phyloP scores from a whole-genome alignment of 2,113 vertebrate species.

The Solea solea region DNA sequence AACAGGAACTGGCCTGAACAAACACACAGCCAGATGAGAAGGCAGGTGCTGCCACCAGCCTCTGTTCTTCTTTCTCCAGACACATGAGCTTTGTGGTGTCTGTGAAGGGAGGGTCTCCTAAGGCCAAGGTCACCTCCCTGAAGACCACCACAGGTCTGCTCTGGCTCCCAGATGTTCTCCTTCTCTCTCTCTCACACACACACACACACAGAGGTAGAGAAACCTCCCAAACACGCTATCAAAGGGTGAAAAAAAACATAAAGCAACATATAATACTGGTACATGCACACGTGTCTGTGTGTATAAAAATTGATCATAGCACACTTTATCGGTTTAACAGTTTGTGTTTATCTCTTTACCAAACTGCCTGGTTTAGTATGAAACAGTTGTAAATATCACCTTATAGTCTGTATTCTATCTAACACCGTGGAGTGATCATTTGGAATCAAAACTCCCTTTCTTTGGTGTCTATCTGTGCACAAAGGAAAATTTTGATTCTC shows the following conservation, averaged over 20 bases:
- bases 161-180: slow-evolving; percentile 85
- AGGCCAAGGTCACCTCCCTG: slow-evolving; percentile 82
- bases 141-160: slow-evolving; percentile 84
- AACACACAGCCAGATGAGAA: slow-evolving; percentile 80
- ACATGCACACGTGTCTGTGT: slow-evolving; percentile 77
- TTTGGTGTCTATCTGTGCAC: no score
- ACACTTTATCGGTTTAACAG: slow-evolving; percentile 3
- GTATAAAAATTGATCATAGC: slow-evolving; percentile 12
- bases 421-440: no score
- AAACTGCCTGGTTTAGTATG: slow-evolving; percentile 11
- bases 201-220: slow-evolving; percentile 3
- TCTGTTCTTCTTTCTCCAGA: slow-evolving; percentile 60
- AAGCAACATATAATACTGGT: slow-evolving; percentile 72
- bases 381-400: slow-evolving; percentile 6
- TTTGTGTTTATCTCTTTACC: background rate
- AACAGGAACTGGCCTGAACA: slow-evolving; percentile 82
- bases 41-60: slow-evolving; percentile 82
- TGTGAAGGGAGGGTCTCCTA: slow-evolving; percentile 80
- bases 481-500: no score
- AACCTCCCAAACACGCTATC: slow-evolving; percentile 60
- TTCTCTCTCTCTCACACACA: slow-evolving; percentile 53
- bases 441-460: no score
- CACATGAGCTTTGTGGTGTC: slow-evolving; percentile 72
- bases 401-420: no score
- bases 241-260: slow-evolving; percentile 17